phyloP scores from a whole-genome alignment of 2,113 vertebrate species.

The Clarias gariepinus region DNA sequence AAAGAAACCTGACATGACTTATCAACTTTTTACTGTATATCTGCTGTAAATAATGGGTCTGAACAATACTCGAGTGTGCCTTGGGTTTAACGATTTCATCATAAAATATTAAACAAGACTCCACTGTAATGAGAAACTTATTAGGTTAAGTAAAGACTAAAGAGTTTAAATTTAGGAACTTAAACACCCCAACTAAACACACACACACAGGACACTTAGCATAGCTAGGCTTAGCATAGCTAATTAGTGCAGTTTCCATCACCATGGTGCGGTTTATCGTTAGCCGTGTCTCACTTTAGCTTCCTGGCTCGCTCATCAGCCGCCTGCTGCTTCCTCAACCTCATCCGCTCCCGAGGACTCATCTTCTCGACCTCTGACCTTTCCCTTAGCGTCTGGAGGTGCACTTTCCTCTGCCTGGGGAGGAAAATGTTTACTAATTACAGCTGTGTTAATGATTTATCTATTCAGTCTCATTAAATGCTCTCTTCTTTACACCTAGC shows the following conservation, averaged over 20 bases:
- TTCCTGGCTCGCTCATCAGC: conserved; percentile 75
- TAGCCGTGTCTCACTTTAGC: conserved; percentile 58
- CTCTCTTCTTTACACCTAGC: background rate
- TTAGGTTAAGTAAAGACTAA: no score
- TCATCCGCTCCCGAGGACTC: conserved; percentile 79
- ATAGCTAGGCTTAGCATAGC: background rate
- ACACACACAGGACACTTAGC: background rate
- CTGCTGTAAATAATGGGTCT: no score
- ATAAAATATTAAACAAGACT: background rate
- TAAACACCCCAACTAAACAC: background rate
- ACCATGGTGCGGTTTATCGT: background rate
- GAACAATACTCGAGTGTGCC: no score
- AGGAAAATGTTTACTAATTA: conserved; percentile 47
- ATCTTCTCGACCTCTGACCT: conserved; percentile 81
- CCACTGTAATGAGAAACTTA: no score
- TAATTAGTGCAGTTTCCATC: background rate
- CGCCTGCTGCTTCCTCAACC: conserved; percentile 77
- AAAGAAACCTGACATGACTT: no score
- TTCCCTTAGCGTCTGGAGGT: conserved; percentile 78
- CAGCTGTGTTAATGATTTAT: background rate
- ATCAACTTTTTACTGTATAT: no score
- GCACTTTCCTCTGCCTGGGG: conserved; percentile 76
- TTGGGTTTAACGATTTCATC: no score
- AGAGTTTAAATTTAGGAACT: no score
- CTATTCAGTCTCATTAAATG: background rate